phyloP scores from a whole-genome alignment of 2,113 vertebrate genomes.

The Oplegnathus fasciatus region DNA sequence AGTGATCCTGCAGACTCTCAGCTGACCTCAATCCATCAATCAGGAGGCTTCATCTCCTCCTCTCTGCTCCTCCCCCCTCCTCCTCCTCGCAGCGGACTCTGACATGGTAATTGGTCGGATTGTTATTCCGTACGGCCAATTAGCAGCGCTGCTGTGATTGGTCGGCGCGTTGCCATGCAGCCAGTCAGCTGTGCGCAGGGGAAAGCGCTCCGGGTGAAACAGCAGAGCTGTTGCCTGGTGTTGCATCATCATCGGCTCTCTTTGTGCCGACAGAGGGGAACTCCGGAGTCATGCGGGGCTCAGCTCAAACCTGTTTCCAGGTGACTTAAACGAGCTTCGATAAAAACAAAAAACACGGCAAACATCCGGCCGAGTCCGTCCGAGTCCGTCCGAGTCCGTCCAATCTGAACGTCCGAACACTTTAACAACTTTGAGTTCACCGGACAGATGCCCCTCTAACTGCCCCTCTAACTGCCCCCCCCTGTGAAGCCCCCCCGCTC shows the following conservation, averaged over 20 bases:
- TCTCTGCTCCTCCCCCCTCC: rapidly evolving
- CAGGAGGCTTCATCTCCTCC: not conserved
- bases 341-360: not conserved
- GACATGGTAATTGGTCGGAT: constrained; percentile 35
- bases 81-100: not conserved
- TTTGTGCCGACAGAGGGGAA: constrained; percentile 76
- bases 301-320: constrained; percentile 14
- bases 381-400: no score
- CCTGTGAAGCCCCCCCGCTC: rapidly evolving
- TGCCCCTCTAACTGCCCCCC: no score
- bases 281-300: constrained; percentile 76
- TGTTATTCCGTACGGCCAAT: constrained; percentile 36
- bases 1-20: constrained; percentile 2
- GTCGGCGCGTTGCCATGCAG: constrained; percentile 73
- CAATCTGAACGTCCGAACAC: not conserved
- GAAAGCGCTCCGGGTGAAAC: constrained; percentile 66
- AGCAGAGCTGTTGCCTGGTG: constrained; percentile 75
- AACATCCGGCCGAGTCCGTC: not conserved
- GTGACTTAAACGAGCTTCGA: not conserved
- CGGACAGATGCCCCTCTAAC: no score
- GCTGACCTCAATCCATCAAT: constrained; percentile 44
- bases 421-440: constrained; percentile 64
- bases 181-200: constrained; percentile 71
- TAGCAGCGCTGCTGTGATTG: constrained; percentile 61
- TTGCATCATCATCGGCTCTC: constrained; percentile 85